phyloP scores from a whole-genome alignment of 2,797 vertebrate species.

The Microctenopoma stevenorrisi region DNA sequence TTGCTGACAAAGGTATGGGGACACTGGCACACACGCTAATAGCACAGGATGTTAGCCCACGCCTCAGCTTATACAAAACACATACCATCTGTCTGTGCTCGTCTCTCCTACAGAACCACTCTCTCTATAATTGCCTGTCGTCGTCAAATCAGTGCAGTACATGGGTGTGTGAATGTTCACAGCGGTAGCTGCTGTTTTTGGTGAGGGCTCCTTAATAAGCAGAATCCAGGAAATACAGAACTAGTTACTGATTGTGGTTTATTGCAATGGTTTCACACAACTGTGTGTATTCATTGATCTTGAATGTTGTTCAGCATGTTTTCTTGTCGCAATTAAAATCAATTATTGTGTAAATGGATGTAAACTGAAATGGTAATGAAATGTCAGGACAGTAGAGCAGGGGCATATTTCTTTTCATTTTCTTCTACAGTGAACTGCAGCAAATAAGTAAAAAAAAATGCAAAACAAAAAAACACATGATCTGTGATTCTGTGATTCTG shows the following conservation, averaged over 20 bases:
- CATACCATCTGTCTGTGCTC: constrained; percentile 1
- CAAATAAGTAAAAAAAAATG: too few relatives aligned
- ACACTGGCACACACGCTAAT: constrained; percentile 12
- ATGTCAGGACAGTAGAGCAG: constrained; percentile 1
- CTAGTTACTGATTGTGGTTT: constrained; percentile 14
- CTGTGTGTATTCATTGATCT: not conserved
- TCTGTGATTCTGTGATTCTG: too few relatives aligned
- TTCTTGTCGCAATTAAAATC: not conserved
- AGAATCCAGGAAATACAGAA: constrained; percentile 8
- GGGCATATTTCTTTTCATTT: not conserved
- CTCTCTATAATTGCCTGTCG: constrained; percentile 58
- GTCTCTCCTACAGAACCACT: constrained; percentile 15
- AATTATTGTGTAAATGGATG: not conserved
- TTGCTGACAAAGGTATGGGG: not conserved
- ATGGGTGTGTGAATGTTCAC: constrained; percentile 13
- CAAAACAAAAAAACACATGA: too few relatives aligned
- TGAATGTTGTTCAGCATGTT: not conserved
- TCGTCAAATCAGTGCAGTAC: constrained; percentile 35
- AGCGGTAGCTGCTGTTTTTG: constrained; percentile 27
- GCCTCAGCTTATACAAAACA: not conserved
- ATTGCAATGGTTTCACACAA: not conserved
- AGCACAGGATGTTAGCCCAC: not conserved
- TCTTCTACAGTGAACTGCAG: not conserved
- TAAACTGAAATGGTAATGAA: constrained; percentile 13
- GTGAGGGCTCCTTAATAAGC: constrained; percentile 18